Base-by-base conservation (phyloP, 1,140 invertebrate genomes). In the Zaprionus davidi region DNA sequence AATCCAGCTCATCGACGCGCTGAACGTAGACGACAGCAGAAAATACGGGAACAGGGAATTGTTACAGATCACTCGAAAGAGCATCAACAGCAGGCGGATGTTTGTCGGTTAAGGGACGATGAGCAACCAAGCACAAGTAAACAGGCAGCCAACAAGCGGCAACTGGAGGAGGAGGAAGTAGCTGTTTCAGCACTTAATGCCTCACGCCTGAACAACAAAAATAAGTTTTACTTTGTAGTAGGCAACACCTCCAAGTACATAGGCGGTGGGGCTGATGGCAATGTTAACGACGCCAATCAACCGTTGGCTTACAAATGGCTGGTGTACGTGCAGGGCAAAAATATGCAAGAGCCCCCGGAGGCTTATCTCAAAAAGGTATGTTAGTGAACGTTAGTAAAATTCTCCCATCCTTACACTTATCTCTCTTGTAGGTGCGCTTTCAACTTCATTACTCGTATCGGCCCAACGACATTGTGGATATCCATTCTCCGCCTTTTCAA, bases 191-290 rank as follows among this genome's bases (percentile, higher is more conserved):
- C 68, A 12, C 58, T 92, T 0, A 92, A 92, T 56, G 64, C 78
- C 6, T 77, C 88, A 1, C 79, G 92, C 15, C 56, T 91, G 12
- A 91, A 88, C 36, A 92, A 92, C 65, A 92, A 92, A 44, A 78
- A 77, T 28, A 92, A 90, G 38, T 91, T 90, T 12, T 31, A 81
- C 20, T 90, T 97, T 62, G 93, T 96, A 55, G 93, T 97, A 88
- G 97, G 97, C 0, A 98, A 98, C 93, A 96, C 97, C 17, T 98
- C 97, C 0, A 97, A 97, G 92, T 98, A 95, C 94, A 95, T 97
- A 38, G 95, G 95, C 2, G 93, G 95, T 4, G 93, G 95, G 4
- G 60, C 49, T 34, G 65, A 71, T n/a, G 12, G 7, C 3, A 64
- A 66, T 5, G 9, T 53, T 4, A 31, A 20, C 22, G 55, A 26